A percentile compares a stretch with the other conserved stretches of the same genome.
phyloP scores from a whole-genome alignment of 2,888 invertebrate species.

The Drosophila meridiana region DNA sequence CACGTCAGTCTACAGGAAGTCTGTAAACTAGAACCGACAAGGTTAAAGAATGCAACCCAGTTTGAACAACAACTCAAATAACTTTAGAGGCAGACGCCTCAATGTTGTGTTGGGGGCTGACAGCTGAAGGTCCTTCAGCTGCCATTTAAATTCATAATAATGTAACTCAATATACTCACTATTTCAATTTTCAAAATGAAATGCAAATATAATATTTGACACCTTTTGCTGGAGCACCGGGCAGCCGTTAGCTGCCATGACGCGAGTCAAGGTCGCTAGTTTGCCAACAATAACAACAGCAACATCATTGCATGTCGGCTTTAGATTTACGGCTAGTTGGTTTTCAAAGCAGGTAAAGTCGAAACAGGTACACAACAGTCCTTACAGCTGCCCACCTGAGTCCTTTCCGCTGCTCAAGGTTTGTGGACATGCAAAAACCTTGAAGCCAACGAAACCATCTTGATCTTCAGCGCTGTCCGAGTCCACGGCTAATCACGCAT shows the following conservation, averaged over 20 bases:
- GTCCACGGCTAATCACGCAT: constrained; percentile 58
- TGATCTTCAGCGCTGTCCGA: constrained; percentile 45
- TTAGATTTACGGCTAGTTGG: constrained; percentile 41
- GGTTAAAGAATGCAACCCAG: constrained; percentile 12
- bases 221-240: constrained; percentile 18
- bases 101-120: constrained; percentile 25
- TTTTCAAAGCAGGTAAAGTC: constrained; percentile 3
- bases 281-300: constrained; percentile 6
- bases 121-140: constrained; percentile 55
- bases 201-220: constrained; percentile 76
- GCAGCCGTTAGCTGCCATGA: constrained; percentile 9
- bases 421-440: constrained; percentile 53
- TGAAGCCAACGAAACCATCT: constrained; percentile 27
- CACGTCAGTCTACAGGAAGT: constrained; percentile 47
- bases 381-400: neutral
- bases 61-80: constrained; percentile 15
- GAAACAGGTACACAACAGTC: constrained; percentile 15
- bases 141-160: constrained; percentile 40
- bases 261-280: constrained; percentile 41
- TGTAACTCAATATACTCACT: constrained; percentile 54
- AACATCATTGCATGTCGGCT: constrained; percentile 46
- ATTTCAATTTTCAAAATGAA: constrained; percentile 47
- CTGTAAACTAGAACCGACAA: constrained; percentile 37
- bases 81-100: constrained; percentile 19
- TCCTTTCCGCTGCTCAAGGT: neutral